Evolutionary conservation across 2,797 vertebrate species (phyloP).

Genomic region (Gymnodraco acuticeps): DNA sequence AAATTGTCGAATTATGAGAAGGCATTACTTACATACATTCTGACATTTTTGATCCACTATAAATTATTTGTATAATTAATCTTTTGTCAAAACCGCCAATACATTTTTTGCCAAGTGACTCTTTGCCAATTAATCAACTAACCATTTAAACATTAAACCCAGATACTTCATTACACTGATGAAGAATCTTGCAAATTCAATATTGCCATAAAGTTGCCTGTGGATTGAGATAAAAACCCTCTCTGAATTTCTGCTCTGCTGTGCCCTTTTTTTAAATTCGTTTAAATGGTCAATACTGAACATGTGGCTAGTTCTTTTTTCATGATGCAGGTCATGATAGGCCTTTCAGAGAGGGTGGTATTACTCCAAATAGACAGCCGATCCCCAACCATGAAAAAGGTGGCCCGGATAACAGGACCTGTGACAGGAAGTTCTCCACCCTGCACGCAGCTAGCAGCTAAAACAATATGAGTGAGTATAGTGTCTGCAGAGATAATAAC

Average conservation of each 20-base stretch:
- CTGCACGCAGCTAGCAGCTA: slow-evolving; percentile 44
- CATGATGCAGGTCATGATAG: slow-evolving; percentile 41
- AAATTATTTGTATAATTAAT: neutral
- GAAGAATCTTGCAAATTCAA: neutral
- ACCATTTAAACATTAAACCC: neutral
- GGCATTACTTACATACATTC: too few species aligned
- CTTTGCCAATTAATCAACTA: neutral
- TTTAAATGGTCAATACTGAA: slow-evolving; percentile 20
- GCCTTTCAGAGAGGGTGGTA: slow-evolving; percentile 53
- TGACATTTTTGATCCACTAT: neutral
- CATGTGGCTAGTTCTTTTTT: slow-evolving; percentile 39
- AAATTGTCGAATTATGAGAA: neutral
- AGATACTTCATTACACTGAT: neutral
- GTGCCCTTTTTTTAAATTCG: slow-evolving; percentile 31
- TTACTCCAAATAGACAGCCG: slow-evolving; percentile 41
- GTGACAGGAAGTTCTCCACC: slow-evolving; percentile 66
- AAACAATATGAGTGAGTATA: slow-evolving; percentile 36
- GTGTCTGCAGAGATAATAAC: slow-evolving; percentile 67
- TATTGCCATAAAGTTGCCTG: neutral
- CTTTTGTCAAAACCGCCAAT: neutral
- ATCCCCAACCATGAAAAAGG: slow-evolving; percentile 30
- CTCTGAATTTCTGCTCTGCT: slow-evolving; percentile 13
- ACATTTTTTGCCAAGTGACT: neutral
- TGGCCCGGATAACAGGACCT: slow-evolving; percentile 41
- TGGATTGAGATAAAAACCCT: slow-evolving; percentile 1